These are phyloP conservation scores for Scolopax mira DNA, from an alignment of 2,113 vertebrate species.

Conservation along the genomic window DNA sequence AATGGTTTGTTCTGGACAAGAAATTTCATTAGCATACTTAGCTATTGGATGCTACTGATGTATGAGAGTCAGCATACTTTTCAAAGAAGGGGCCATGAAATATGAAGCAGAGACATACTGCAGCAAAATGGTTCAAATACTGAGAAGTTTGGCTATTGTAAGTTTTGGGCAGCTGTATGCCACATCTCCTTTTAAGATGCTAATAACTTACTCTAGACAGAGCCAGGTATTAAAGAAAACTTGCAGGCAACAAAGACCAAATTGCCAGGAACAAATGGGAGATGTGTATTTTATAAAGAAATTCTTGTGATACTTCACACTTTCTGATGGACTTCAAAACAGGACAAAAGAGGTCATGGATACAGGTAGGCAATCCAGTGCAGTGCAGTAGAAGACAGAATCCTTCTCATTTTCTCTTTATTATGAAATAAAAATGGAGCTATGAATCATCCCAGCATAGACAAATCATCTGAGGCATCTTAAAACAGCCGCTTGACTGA, in stretches of 20 bases:
- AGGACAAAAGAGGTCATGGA: neutral
- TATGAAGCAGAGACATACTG: neutral
- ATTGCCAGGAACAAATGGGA: neutral
- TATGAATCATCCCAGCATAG: neutral
- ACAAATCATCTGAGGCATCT: neutral
- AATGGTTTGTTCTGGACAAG: neutral
- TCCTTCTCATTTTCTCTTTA: neutral
- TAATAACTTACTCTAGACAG: neutral
- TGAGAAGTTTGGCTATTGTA: neutral
- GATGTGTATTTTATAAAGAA: neutral
- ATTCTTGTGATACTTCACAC: neutral
- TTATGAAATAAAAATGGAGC: neutral
- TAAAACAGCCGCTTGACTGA: neutral
- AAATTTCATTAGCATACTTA: neutral
- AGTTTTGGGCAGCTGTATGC: neutral
- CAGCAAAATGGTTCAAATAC: fast-evolving
- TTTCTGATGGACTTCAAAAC: neutral
- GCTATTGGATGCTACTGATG: neutral
- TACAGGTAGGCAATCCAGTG: neutral
- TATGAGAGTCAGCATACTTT: neutral
- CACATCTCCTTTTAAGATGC: neutral
- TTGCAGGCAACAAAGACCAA: neutral
- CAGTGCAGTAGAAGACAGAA: neutral
- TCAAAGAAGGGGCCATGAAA: neutral
- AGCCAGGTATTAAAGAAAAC: neutral